phyloP scores from a whole-genome alignment of 92 coral and sea anemone genomes.

The Micromussa lordhowensis region DNA sequence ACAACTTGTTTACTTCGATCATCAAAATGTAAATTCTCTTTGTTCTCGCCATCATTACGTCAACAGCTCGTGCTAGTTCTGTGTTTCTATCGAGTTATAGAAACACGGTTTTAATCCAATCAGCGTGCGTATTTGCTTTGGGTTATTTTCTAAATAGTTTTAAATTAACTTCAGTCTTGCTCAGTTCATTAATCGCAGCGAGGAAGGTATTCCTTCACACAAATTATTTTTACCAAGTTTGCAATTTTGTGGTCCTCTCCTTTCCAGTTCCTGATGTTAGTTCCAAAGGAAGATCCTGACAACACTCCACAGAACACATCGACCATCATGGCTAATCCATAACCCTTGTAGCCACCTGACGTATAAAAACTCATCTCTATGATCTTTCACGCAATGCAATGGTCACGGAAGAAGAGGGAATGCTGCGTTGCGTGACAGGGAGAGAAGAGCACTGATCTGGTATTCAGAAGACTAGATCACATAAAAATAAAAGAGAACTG shows the following conservation, averaged over 20 bases:
- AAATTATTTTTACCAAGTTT: constrained; percentile 67
- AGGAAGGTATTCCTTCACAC: background rate
- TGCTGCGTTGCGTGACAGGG: background rate
- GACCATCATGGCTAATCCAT: constrained; percentile 95
- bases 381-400: background rate
- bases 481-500: too few relatives aligned
- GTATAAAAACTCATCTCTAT: background rate
- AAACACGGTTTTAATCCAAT: too few relatives aligned
- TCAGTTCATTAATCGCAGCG: background rate
- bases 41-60: too few relatives aligned
- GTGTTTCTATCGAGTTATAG: too few relatives aligned
- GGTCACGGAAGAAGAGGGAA: background rate
- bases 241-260: constrained; percentile 74
- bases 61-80: too few relatives aligned
- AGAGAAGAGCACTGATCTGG: too few relatives aligned
- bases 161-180: background rate
- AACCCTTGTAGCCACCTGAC: constrained; percentile 96
- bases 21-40: too few relatives aligned
- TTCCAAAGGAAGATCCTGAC: constrained; percentile 91
- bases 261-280: constrained; percentile 82
- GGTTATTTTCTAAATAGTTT: too few relatives aligned
- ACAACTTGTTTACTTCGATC: too few relatives aligned
- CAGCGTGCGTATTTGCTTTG: too few relatives aligned
- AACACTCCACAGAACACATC: constrained; percentile 91
- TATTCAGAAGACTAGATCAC: too few relatives aligned